A percentile compares a stretch with the other conserved stretches of the same genome.
Evolutionary conservation across 1,140 invertebrate genomes (phyloP).

Genomic region (Drosophila yakuba): DNA sequence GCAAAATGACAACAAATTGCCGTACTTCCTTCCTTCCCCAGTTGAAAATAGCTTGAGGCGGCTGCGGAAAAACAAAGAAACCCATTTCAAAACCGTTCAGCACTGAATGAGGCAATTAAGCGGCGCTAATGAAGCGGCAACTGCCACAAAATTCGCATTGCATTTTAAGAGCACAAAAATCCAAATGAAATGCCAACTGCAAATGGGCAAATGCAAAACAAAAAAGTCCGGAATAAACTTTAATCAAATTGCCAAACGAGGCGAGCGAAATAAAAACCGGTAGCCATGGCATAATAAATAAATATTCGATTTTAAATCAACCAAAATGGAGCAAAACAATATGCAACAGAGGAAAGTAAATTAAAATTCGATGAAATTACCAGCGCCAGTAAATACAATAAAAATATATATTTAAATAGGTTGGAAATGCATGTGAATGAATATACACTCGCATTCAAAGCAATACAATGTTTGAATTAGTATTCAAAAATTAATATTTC

Average conservation of each 20-base stretch:
- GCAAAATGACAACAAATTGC: conserved; percentile 55
- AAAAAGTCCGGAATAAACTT: conserved; percentile 27
- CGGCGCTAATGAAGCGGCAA: conserved; percentile 53
- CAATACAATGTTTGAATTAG: neutral
- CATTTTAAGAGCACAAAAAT: conserved; percentile 34
- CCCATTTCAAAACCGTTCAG: conserved; percentile 38
- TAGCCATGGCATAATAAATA: conserved; percentile 36
- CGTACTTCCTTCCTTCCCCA: neutral
- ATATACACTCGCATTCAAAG: neutral
- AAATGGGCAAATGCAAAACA: conserved; percentile 6
- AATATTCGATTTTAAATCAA: conserved; percentile 48
- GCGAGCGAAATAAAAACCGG: neutral
- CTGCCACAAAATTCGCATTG: conserved; percentile 8
- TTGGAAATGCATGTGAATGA: conserved; percentile 8
- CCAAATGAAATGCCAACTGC: conserved; percentile 13
- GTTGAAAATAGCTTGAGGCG: conserved; percentile 41
- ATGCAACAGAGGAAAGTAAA: conserved; percentile 8
- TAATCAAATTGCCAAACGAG: conserved; percentile 37
- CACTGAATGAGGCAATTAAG: conserved; percentile 51
- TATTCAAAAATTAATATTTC: neutral
- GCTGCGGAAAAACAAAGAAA: conserved; percentile 47
- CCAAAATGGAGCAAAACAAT: conserved; percentile 31
- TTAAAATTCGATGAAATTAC: conserved; percentile 37
- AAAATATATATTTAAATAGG: conserved; percentile 24
- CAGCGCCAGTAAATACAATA: conserved; percentile 26